Evolutionary conservation across 2,797 vertebrate species (phyloP), one percentile per base, ranked within the genome.

Genomic region (Anabacerthia variegaticeps): DNA sequence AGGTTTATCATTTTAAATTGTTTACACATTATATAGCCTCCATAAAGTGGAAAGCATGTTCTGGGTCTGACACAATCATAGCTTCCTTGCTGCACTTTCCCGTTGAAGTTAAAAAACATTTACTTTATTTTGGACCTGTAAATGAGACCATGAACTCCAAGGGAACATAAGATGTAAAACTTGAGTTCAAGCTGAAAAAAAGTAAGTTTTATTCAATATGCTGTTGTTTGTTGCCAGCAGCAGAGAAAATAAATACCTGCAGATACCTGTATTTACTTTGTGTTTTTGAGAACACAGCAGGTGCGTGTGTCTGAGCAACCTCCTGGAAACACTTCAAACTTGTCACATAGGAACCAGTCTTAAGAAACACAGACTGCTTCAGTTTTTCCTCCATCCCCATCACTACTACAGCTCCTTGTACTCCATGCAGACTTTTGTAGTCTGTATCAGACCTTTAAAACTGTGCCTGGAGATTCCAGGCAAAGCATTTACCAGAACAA

Each of bases 311-410:
- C 48, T 80, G 32, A 85, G 37, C 23, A 61, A 16, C 28, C 27
- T 43, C 19, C 44, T 39, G 34, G 37, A n/a, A 85, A 44, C 13
- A 26, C 18, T 68, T 72, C 17, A 18, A 32, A 76, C 20, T 59
- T 56, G 9, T 54, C 56, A n/a, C 14, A 19, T 28, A 62, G n/a
- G n/a, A 82, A n/a, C 30, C 3, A 1, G 14, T 73, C 43, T 30
- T 46, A 69, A 68, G 17, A 76, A 56, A 14, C 1, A 0, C 0
- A 0, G 12, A 39, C 37, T 19, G 30, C 24, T 72, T 78, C 44
- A 11, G 9, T 59, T 74, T n/a, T 37, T 91, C 7, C 20, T 36
- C 24, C 12, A 23, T 56, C 11, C 23, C 34, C 9, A 18, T 49
- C 58, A 9, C 37, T 66, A 43, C 48, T 72, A 23, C 26, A 74